A percentile compares a stretch with the other conserved stretches of the same genome.
phyloP scores from a whole-genome alignment of 2,888 invertebrate species.

The Byasa hedistus region DNA sequence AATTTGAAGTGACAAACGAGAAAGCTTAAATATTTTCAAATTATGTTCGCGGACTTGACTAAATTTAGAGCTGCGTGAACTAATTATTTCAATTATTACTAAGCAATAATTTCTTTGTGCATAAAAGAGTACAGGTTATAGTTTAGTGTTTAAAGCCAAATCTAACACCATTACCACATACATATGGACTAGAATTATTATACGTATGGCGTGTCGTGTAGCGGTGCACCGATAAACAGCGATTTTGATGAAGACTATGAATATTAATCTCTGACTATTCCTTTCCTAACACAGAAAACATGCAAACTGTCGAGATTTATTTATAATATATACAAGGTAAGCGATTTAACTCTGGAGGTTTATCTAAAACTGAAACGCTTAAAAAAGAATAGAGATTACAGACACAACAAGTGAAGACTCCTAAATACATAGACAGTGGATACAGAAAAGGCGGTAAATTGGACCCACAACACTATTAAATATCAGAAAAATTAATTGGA shows the following conservation, averaged over 20 bases:
- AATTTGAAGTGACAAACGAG: too few relatives aligned
- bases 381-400: conserved; percentile 44
- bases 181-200: background rate
- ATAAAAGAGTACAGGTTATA: too few relatives aligned
- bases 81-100: too few relatives aligned
- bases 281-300: conserved; percentile 67
- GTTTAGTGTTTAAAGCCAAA: conserved; percentile 8
- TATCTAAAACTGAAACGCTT: conserved; percentile 27
- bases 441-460: conserved; percentile 43
- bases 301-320: conserved; percentile 53
- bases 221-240: conserved; percentile 16
- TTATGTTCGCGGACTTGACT: too few relatives aligned
- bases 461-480: conserved; percentile 32
- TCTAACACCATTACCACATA: background rate
- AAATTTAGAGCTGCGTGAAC: too few relatives aligned
- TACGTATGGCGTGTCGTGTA: conserved; percentile 22
- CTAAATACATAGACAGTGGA: conserved; percentile 59
- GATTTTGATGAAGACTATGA: conserved; percentile 7
- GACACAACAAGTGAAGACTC: conserved; percentile 59
- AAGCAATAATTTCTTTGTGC: too few relatives aligned
- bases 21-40: too few relatives aligned
- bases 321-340: conserved; percentile 29
- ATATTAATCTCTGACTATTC: conserved; percentile 16
- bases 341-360: conserved; percentile 37
- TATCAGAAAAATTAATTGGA: conserved; percentile 9